phyloP scores from a whole-genome alignment of 2,797 vertebrate genomes.

The Lacerta viridis region DNA sequence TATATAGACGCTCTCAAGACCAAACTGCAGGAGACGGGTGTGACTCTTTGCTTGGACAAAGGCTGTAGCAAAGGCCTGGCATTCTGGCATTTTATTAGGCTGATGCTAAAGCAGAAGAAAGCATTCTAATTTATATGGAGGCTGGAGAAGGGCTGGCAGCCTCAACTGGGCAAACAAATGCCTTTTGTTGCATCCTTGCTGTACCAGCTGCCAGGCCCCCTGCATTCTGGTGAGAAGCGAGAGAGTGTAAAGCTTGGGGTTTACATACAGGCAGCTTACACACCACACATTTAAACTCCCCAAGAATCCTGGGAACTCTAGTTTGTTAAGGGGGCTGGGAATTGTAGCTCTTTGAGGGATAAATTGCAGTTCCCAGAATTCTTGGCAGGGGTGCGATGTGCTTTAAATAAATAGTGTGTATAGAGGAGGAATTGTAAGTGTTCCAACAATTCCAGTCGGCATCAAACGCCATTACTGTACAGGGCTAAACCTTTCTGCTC shows the following conservation, averaged over 20 bases:
- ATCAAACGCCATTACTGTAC: neutral
- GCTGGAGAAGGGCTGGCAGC: neutral
- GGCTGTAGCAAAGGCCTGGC: neutral
- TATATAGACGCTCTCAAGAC: no score
- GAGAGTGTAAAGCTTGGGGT: neutral
- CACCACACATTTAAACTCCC: no score
- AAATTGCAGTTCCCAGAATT: no score
- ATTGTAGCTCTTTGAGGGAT: no score
- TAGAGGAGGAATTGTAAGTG: neutral
- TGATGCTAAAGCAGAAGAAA: slow-evolving; percentile 14
- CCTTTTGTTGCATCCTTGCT: slow-evolving; percentile 8
- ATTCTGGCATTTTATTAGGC: neutral
- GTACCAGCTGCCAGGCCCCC: neutral
- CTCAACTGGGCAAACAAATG: neutral
- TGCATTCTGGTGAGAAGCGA: neutral
- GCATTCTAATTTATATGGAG: neutral
- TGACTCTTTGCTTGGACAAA: neutral
- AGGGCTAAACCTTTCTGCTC: neutral
- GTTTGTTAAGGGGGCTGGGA: no score
- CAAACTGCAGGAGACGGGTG: neutral
- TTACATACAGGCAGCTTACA: neutral
- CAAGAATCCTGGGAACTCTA: no score
- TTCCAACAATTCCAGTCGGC: neutral
- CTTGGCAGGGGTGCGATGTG: no score
- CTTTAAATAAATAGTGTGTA: no score